phyloP scores from a whole-genome alignment of 1,140 invertebrate genomes.

The Tetragonula clypearis region DNA sequence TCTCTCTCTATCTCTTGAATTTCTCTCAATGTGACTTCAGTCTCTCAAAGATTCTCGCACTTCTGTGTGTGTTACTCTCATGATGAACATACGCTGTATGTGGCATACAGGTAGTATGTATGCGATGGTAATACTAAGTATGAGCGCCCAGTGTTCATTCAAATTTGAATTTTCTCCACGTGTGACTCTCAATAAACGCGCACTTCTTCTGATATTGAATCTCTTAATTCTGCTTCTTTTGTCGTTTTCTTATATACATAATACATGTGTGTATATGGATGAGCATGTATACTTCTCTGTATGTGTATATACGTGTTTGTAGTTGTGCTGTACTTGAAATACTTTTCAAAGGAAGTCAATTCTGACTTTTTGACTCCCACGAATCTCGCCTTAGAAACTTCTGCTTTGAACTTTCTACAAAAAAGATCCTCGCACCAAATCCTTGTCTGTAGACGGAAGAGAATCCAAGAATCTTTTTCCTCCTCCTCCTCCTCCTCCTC shows the following conservation, averaged over 20 bases:
- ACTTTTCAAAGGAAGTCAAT: constrained; percentile 18
- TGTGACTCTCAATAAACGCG: constrained; percentile 40
- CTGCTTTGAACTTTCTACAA: background rate
- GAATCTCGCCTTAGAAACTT: background rate
- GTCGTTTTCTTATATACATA: background rate
- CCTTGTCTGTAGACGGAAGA: constrained; percentile 7
- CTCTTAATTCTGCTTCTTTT: background rate
- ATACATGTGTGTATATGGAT: background rate
- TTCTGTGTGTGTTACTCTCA: constrained; percentile 6
- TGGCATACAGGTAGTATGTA: background rate
- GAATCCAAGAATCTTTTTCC: constrained; percentile 10
- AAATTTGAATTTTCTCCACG: constrained; percentile 9
- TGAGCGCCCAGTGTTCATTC: constrained; percentile 34
- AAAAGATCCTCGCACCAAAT: constrained; percentile 31
- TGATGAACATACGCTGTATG: constrained; percentile 19
- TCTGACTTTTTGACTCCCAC: background rate
- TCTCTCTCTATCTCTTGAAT: background rate
- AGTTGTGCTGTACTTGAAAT: constrained; percentile 49
- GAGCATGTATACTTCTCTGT: background rate
- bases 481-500: background rate
- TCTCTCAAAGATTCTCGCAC: background rate
- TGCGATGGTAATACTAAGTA: constrained; percentile 11
- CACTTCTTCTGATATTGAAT: background rate
- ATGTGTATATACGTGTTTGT: constrained; percentile 11
- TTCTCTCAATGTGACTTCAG: background rate